Conservation (phyloP, 2,797 vertebrate species). For the Anomalospiza imberbis region DNA sequence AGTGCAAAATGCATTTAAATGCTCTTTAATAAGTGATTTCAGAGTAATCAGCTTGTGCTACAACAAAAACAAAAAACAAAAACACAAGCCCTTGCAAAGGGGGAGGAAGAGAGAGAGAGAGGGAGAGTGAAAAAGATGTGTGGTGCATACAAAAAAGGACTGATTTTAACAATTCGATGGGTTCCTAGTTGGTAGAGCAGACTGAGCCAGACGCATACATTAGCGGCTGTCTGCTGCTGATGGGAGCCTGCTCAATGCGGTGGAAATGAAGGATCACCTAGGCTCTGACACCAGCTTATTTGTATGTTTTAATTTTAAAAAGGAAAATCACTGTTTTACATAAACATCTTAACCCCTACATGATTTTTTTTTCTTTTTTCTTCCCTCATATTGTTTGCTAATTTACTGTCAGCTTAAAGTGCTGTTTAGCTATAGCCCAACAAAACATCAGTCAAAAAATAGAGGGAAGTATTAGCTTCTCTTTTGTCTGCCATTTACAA, state of each 20-base stretch:
- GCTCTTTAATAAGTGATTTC: conserved; percentile 79
- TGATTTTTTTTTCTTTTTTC: conserved; percentile 50
- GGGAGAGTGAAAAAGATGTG: conserved; percentile 71
- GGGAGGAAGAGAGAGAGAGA: conserved; percentile 69
- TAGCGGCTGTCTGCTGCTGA: conserved; percentile 90
- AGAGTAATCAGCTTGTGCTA: conserved; percentile 85
- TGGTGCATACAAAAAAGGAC: conserved; percentile 79
- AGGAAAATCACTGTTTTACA: conserved; percentile 72
- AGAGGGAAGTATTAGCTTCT: conserved; percentile 46
- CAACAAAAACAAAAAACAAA: conserved; percentile 71
- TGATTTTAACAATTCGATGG: conserved; percentile 85
- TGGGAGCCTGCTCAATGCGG: conserved; percentile 84
- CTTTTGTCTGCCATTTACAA: conserved; percentile 63
- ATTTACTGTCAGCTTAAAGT: conserved; percentile 63
- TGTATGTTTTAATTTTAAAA: conserved; percentile 77
- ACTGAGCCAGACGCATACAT: conserved; percentile 96
- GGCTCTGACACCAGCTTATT: conserved; percentile 76
- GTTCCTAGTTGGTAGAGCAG: conserved; percentile 86
- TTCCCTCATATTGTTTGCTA: conserved; percentile 58
- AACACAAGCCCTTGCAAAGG: conserved; percentile 82
- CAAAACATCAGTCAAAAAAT: conserved; percentile 62
- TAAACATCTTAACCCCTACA: conserved; percentile 58
- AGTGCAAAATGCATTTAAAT: conserved; percentile 62
- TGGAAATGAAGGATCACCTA: conserved; percentile 89
- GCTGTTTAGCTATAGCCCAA: conserved; percentile 53